phyloP scores from a whole-genome alignment of 2,888 invertebrate genomes.

The Leucoma salicis region DNA sequence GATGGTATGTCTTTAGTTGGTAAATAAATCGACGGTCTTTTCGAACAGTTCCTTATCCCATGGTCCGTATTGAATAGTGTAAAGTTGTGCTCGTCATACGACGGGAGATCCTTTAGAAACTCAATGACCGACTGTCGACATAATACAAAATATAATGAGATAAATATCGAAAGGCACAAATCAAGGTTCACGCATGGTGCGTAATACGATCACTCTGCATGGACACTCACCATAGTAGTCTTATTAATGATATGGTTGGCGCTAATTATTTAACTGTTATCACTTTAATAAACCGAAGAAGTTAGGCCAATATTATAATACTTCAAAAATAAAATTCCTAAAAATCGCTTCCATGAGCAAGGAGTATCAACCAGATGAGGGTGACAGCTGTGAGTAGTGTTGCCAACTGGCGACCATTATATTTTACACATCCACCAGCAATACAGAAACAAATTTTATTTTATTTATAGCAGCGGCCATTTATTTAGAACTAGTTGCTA shows the following conservation, averaged over 20 bases:
- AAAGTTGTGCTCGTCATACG: slow-evolving; percentile 95
- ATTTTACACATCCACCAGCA: no score
- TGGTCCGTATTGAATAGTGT: slow-evolving; percentile 94
- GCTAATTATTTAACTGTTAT: slow-evolving; percentile 31
- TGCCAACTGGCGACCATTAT: no score
- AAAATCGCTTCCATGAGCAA: slow-evolving; percentile 40
- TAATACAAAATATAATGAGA: slow-evolving; percentile 28
- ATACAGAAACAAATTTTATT: no score
- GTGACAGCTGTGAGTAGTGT: slow-evolving; percentile 40
- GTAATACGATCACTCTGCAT: slow-evolving; percentile 25
- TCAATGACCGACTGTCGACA: slow-evolving; percentile 90
- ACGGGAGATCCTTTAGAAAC: slow-evolving; percentile 95
- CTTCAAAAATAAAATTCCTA: slow-evolving; percentile 54
- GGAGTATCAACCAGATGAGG: slow-evolving; percentile 54
- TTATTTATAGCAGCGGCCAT: no score
- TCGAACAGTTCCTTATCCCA: slow-evolving; percentile 90
- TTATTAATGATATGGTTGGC: slow-evolving; percentile 33
- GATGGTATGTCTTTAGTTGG: slow-evolving; percentile 96
- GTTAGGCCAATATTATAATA: slow-evolving; percentile 44
- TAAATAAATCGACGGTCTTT: slow-evolving; percentile 94
- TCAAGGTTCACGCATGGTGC: slow-evolving; percentile 47
- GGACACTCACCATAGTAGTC: slow-evolving; percentile 56
- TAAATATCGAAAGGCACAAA: slow-evolving; percentile 32
- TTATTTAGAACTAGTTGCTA: no score
- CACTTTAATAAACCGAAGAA: slow-evolving; percentile 40